Conservation (phyloP, 2,888 invertebrate species). For the Pyralis farinalis region DNA sequence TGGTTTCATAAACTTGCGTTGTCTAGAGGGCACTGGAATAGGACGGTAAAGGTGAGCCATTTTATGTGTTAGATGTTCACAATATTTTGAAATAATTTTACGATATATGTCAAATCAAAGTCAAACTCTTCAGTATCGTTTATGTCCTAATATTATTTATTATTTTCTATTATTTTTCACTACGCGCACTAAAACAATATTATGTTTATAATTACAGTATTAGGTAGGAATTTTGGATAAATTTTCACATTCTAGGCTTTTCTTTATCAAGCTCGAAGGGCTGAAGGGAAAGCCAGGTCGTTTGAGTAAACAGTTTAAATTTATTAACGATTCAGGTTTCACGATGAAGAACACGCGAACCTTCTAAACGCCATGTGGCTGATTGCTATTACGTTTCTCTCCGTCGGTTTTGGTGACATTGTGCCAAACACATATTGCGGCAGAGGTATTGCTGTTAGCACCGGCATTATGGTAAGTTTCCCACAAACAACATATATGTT, state of each 20-base stretch:
- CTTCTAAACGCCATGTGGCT: conserved; percentile 99
- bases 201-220: conserved; percentile 26
- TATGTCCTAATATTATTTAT: conserved; percentile 32
- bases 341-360: conserved; percentile 99
- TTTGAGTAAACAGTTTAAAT: conserved; percentile 64
- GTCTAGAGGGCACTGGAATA: conserved; percentile 46
- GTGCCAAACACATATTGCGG: conserved; percentile 99
- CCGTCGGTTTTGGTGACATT: conserved; percentile 99
- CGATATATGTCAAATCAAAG: conserved; percentile 56
- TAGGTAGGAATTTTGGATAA: conserved; percentile 41
- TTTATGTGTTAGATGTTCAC: conserved; percentile 64
- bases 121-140: conserved; percentile 71
- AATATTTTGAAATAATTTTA: conserved; percentile 52
- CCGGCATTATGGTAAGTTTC: conserved; percentile 98
- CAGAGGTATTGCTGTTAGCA: conserved; percentile 98
- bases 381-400: conserved; percentile 99
- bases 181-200: conserved; percentile 25
- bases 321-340: conserved; percentile 89
- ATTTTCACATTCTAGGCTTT: conserved; percentile 29
- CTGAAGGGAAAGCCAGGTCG: conserved; percentile 37
- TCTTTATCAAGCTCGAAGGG: conserved; percentile 18
- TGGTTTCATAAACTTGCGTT: conserved; percentile 43
- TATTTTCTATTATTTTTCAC: conserved; percentile 26
- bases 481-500: conserved; percentile 52
- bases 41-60: conserved; percentile 79